Percentiles rank a stretch among this genome's conserved stretches.
Conservation (phyloP, 2,113 vertebrate genomes). For the Pheucticus melanocephalus region DNA sequence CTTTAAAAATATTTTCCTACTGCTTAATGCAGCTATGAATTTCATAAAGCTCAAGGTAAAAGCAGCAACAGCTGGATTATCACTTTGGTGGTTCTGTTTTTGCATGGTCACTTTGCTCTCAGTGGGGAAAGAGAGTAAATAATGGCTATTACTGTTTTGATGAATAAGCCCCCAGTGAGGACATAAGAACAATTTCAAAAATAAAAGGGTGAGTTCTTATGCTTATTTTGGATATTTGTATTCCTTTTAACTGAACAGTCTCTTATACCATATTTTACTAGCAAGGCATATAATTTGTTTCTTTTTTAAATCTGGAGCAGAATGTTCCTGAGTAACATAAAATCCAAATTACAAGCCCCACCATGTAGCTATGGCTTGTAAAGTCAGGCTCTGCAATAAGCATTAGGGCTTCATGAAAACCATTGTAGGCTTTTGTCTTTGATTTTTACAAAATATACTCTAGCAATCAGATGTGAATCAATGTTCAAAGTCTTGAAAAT, state of each 20-base stretch:
- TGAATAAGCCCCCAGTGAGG: background rate
- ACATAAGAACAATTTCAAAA: background rate
- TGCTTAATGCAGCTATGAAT: slow-evolving; percentile 5
- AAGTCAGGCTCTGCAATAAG: background rate
- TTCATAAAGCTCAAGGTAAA: background rate
- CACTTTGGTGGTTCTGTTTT: background rate
- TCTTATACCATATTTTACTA: background rate
- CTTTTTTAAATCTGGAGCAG: background rate
- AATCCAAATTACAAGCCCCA: background rate
- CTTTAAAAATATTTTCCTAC: background rate
- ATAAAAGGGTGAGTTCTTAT: background rate
- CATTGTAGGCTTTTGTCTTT: background rate
- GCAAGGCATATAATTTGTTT: background rate
- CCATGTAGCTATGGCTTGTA: background rate
- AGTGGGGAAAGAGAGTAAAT: background rate
- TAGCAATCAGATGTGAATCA: background rate
- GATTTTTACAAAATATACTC: background rate
- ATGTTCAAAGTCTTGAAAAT: background rate
- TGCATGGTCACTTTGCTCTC: background rate
- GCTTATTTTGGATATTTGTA: background rate
- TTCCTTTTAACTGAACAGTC: background rate
- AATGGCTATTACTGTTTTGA: background rate
- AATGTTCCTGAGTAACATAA: background rate
- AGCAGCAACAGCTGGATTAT: background rate
- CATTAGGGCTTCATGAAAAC: background rate